Conservation (phyloP, 2,113 vertebrate genomes). For the Xiphophorus couchianus region DNA sequence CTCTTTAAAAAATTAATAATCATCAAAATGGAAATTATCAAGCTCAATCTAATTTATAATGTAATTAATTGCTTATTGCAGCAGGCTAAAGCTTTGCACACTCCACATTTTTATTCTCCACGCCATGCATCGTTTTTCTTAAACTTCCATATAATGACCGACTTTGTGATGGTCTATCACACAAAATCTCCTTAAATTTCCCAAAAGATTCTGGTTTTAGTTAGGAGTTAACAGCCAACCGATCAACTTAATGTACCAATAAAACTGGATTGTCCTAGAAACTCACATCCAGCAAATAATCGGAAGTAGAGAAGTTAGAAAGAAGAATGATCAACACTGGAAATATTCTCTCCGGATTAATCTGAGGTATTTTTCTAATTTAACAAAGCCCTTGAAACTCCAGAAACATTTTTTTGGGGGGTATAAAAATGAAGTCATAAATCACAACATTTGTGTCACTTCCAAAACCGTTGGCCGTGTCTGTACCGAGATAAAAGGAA, state of each 20-base stretch:
- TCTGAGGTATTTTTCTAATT: background rate
- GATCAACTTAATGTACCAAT: background rate
- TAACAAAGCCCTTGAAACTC: no score
- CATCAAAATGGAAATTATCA: no score
- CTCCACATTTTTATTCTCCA: no score
- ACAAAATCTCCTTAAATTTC: background rate
- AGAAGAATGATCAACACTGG: background rate
- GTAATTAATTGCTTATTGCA: no score
- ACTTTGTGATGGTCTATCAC: background rate
- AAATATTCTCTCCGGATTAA: background rate
- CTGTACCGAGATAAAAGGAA: background rate
- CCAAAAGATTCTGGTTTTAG: background rate
- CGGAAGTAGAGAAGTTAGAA: background rate
- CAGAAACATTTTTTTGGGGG: background rate
- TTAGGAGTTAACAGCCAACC: background rate
- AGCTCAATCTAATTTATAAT: no score
- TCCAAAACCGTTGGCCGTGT: background rate
- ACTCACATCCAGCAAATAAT: background rate
- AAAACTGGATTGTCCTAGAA: background rate
- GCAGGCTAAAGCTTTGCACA: background rate
- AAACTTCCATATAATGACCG: background rate
- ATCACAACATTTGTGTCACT: background rate
- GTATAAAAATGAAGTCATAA: background rate
- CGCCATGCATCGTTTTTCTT: background rate
- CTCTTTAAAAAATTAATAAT: no score